These are phyloP conservation scores for Flabesymbios commensalis DNA, from an alignment of 2,888 invertebrate species.

Conservation along the genomic window DNA sequence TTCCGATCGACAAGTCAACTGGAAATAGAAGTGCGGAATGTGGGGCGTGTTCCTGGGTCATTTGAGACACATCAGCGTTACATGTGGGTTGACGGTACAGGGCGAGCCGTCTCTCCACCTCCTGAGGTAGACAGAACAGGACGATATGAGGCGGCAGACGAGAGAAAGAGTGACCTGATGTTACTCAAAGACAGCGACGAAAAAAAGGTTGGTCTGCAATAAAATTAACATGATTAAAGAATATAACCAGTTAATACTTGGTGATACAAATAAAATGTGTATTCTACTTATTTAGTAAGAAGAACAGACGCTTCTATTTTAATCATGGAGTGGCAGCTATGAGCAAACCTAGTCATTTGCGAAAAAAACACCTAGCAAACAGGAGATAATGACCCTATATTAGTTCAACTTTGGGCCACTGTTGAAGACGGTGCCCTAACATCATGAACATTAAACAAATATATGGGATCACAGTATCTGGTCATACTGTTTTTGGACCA, in stretches of 20 bases:
- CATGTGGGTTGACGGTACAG: constrained; percentile 92
- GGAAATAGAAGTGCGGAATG: constrained; percentile 48
- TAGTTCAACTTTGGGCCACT: too few species aligned
- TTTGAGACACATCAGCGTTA: constrained; percentile 77
- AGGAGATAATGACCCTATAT: too few species aligned
- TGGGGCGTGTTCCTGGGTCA: constrained; percentile 54
- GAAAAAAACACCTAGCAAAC: too few species aligned
- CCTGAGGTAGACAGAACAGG: constrained; percentile 64
- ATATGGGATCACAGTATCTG: too few species aligned
- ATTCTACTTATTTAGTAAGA: too few species aligned
- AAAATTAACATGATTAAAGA: background rate
- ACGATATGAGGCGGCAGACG: constrained; percentile 33
- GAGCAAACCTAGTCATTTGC: too few species aligned
- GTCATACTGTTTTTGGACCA: too few species aligned
- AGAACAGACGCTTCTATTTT: too few species aligned
- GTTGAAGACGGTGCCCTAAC: too few species aligned
- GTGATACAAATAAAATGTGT: too few species aligned
- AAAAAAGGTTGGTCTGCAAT: constrained; percentile 52
- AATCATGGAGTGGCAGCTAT: too few species aligned
- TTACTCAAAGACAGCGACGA: constrained; percentile 52
- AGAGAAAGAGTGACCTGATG: constrained; percentile 45
- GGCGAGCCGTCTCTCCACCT: constrained; percentile 84
- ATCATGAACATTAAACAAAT: too few species aligned
- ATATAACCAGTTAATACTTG: background rate
- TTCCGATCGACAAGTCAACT: constrained; percentile 46